phyloP scores from a whole-genome alignment of 2,797 vertebrate species.

The Esox masquinongy region DNA sequence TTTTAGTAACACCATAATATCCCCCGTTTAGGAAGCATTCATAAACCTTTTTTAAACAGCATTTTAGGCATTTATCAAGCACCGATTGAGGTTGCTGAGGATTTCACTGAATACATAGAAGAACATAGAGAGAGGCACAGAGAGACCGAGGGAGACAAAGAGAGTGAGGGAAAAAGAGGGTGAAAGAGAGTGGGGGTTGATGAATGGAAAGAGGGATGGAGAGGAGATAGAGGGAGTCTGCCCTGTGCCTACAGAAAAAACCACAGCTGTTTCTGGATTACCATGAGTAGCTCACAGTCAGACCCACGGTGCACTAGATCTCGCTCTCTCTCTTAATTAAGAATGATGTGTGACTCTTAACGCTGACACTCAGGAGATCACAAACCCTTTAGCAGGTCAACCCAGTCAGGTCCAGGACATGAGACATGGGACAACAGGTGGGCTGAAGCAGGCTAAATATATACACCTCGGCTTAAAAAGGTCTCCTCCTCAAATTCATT shows the following conservation, averaged over 20 bases:
- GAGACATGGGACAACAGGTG: background rate
- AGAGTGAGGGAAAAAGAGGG: background rate
- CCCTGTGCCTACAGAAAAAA: background rate
- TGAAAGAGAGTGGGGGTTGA: no score
- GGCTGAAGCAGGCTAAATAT: background rate
- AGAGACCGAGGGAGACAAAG: background rate
- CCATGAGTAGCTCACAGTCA: background rate
- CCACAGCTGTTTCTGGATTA: background rate
- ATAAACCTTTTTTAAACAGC: no score
- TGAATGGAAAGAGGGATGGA: background rate
- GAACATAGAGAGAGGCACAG: background rate
- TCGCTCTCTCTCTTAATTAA: background rate
- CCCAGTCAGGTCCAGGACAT: background rate
- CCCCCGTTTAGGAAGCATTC: no score
- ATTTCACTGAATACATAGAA: conserved; percentile 1
- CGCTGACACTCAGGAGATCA: background rate
- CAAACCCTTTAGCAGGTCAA: background rate
- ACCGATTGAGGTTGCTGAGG: conserved; percentile 4
- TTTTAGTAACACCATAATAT: no score
- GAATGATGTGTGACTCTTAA: background rate
- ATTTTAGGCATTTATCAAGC: background rate
- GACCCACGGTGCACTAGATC: background rate
- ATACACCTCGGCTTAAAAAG: background rate
- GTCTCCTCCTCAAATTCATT: background rate
- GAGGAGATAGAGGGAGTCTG: background rate